These are phyloP conservation scores for Pseudococcus longispinus DNA, from an alignment of 2,888 invertebrate species.

Conservation along the genomic window DNA sequence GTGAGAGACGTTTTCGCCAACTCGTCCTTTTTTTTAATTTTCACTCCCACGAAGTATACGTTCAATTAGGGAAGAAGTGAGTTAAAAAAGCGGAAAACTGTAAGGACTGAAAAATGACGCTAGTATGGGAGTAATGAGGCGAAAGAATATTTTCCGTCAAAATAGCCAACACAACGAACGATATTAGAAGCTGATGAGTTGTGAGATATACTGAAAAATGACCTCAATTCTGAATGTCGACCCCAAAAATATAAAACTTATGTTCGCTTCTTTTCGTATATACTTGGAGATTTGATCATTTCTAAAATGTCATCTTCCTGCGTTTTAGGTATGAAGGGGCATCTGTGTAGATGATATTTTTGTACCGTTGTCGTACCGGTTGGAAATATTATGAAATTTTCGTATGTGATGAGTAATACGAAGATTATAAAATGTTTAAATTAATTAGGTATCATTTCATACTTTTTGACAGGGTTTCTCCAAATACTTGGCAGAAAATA, in stretches of 20 bases:
- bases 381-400: too few species aligned
- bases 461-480: too few species aligned
- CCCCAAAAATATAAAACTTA: conserved; percentile 49
- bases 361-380: too few species aligned
- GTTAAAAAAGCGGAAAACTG: conserved; percentile 34
- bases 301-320: background rate
- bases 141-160: conserved; percentile 54
- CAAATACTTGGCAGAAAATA: too few species aligned
- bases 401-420: background rate
- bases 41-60: background rate
- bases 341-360: background rate
- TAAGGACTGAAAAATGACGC: conserved; percentile 49
- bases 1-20: background rate
- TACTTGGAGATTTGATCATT: conserved; percentile 16
- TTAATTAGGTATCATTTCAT: too few species aligned
- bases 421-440: too few species aligned
- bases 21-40: background rate
- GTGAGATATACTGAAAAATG: conserved; percentile 56
- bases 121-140: conserved; percentile 53
- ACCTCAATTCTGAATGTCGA: conserved; percentile 46
- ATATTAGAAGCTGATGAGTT: conserved; percentile 56
- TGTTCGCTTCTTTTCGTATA: background rate
- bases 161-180: conserved; percentile 52
- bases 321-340: background rate
- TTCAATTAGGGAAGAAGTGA: conserved; percentile 35